phyloP scores from a whole-genome alignment of 1,140 invertebrate species.

The Neoseiulus cucumeris region DNA sequence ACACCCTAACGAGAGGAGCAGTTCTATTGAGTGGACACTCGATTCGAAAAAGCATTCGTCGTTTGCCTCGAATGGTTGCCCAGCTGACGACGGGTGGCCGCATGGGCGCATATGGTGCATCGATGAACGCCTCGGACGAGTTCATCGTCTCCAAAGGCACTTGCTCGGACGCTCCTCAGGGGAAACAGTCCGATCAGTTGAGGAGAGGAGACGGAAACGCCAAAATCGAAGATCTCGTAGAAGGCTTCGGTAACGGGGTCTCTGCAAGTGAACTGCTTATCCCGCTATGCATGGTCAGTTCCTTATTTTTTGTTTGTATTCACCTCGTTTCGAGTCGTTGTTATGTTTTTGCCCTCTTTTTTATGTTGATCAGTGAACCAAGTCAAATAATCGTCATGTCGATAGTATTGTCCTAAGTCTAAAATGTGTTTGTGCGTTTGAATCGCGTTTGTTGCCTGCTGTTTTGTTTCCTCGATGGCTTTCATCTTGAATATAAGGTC shows the following conservation, averaged over 20 bases:
- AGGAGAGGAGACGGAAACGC: too few relatives aligned
- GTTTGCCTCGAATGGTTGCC: conserved; percentile 1
- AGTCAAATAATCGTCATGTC: background rate
- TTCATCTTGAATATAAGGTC: too few relatives aligned
- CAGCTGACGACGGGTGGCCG: background rate
- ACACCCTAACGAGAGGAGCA: background rate
- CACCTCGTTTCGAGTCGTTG: background rate
- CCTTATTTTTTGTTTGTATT: background rate
- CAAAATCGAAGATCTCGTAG: too few relatives aligned
- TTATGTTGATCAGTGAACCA: background rate
- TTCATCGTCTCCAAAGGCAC: background rate
- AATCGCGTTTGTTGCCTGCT: too few relatives aligned
- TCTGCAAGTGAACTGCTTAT: background rate
- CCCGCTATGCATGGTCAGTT: conserved; percentile 10
- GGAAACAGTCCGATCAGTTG: too few relatives aligned
- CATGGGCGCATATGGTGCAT: conserved; percentile 4
- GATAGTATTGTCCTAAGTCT: background rate
- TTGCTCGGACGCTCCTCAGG: too few relatives aligned
- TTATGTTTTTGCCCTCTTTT: background rate
- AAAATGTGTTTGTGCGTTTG: too few relatives aligned
- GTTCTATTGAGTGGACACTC: background rate
- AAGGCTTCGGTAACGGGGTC: background rate
- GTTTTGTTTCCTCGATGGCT: too few relatives aligned
- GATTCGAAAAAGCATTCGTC: conserved; percentile 8
- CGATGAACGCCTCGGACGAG: conserved; percentile 5